Evolutionary conservation across 2,113 vertebrate species (phyloP).

Genomic region (Laterallus jamaicensis): DNA sequence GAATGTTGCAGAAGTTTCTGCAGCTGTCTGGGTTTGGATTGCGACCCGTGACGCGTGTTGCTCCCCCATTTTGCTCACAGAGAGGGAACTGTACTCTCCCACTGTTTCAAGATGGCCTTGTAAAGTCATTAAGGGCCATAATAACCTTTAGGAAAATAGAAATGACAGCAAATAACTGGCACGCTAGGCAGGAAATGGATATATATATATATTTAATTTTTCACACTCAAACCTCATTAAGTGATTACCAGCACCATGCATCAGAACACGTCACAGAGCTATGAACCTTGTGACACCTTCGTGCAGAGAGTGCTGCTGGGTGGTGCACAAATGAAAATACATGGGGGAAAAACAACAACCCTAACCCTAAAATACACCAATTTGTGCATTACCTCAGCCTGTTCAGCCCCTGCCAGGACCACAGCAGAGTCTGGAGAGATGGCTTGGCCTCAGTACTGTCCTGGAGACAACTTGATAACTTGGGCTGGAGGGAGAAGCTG

Average conservation of each 20-base stretch:
- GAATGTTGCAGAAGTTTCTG: not conserved
- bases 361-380: not conserved
- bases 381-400: not conserved
- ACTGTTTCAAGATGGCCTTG: not conserved
- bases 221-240: not conserved
- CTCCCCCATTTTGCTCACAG: not conserved
- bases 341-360: not conserved
- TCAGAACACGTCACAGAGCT: too few species aligned
- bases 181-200: accelerated
- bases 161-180: too few species aligned
- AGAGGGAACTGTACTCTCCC: not conserved
- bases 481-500: not conserved
- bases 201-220: not conserved
- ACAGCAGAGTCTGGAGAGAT: accelerated
- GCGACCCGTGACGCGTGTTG: accelerated
- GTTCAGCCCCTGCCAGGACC: not conserved
- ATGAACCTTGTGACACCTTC: not conserved
- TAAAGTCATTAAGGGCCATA: not conserved
- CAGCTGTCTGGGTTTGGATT: not conserved
- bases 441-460: not conserved
- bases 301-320: not conserved
- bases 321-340: accelerated
- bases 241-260: not conserved
- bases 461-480: accelerated
- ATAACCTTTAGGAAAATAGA: not conserved